Evolutionary conservation across 92 coral and sea anemone genomes (phyloP).

Genomic region (Micromussa lordhowensis): DNA sequence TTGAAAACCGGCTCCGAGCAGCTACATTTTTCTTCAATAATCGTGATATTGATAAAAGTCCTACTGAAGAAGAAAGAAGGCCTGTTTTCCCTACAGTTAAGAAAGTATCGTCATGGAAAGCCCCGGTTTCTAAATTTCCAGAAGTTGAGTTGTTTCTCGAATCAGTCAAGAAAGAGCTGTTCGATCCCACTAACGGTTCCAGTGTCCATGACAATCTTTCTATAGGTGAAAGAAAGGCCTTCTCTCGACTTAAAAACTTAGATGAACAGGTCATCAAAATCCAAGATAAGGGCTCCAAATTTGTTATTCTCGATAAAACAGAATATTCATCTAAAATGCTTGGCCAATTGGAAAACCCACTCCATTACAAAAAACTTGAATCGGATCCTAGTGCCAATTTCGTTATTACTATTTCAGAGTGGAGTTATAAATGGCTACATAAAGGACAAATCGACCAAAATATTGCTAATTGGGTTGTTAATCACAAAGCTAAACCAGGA

Average conservation of each 20-base stretch:
- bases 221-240: constrained; percentile 6
- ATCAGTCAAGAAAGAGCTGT: background rate
- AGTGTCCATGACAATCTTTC: background rate
- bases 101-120: too few relatives aligned
- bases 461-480: constrained; percentile 56
- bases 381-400: constrained; percentile 35
- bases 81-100: too few relatives aligned
- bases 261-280: constrained; percentile 8
- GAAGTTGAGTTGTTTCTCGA: too few relatives aligned
- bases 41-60: too few relatives aligned
- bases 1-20: too few relatives aligned
- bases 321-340: constrained; percentile 52
- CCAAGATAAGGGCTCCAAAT: constrained; percentile 4
- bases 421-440: constrained; percentile 51
- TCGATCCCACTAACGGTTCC: background rate
- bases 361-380: constrained; percentile 47
- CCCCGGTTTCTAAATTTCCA: too few relatives aligned
- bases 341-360: constrained; percentile 46
- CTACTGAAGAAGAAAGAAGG: too few relatives aligned
- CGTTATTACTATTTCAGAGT: constrained; percentile 3
- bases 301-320: background rate
- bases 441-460: constrained; percentile 48
- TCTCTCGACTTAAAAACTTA: background rate
- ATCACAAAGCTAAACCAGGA: constrained; percentile 49
- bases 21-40: too few relatives aligned